Evolutionary conservation across 2,888 invertebrate genomes (phyloP), one percentile per base, ranked within the genome.

Genomic region (Lasioglossum figueresi): DNA sequence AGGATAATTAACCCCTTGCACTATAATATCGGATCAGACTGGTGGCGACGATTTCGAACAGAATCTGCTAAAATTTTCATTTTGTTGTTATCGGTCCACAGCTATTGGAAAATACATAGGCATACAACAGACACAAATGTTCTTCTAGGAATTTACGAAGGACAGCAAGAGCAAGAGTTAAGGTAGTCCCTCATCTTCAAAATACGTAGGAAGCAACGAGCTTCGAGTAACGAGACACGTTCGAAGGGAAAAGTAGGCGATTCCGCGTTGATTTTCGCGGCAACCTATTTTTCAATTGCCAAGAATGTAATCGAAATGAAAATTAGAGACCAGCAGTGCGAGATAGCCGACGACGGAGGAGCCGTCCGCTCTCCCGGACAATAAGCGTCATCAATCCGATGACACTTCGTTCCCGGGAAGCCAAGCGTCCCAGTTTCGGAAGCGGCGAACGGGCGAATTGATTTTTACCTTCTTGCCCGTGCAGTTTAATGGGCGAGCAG

Each of bases 391-490:
- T 27, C 56, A 56, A 75, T 81, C 82, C 76, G 52, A 68, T 45
- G 72, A 56, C 72, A 37, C 52, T 77, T 40, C 77, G 73, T 83
- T 23, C 68, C 31, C 12, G 71, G 66, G n/a, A 34, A 45, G 10
- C 75, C 63, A 34, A 31, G 68, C 59, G 84, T 74, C 84, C 84
- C 84, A 84, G 78, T 84, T 84, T 84, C 73, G 75, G 75, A 43
- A 37, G 70, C 70, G 10, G 82, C 75, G 70, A 77, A 83, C 84
- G 84, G 27, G 14, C 68, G 83, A 83, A 83, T 84, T 84, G 78
- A 84, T 84, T 84, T 84, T 84, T 84, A 84, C 84, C 84, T 84
- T 74, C 77, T 83, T 74, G 84, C 68, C 59, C 77, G 84, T 68
- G 70, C 73, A 68, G 73, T 59, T 84, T 84, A 84, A 78, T 70